Evolutionary conservation across 1,140 invertebrate genomes (phyloP).

Genomic region (Trichonephila inaurata): DNA sequence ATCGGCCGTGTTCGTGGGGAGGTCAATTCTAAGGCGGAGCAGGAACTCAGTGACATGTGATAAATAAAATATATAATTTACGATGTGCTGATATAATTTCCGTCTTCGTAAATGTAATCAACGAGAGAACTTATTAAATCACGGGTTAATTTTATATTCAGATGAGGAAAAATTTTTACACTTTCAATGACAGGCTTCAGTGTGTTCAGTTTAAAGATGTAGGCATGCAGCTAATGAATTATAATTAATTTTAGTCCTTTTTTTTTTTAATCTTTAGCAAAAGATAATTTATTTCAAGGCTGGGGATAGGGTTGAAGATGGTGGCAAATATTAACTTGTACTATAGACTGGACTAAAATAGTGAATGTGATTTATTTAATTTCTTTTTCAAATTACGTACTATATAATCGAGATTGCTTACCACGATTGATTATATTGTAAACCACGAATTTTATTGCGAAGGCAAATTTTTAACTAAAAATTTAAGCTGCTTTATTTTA

Average conservation of each 20-base stretch:
- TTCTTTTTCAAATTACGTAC: no score
- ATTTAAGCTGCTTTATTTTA: no score
- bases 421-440: no score
- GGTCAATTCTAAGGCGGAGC: constrained; percentile 19
- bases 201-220: not conserved
- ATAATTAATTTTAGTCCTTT: not conserved
- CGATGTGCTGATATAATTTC: constrained; percentile 12
- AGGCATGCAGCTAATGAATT: not conserved
- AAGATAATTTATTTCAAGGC: not conserved
- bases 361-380: no score
- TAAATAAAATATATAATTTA: constrained; percentile 33
- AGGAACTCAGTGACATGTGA: constrained; percentile 7
- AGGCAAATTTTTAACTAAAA: no score
- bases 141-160: not conserved
- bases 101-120: constrained; percentile 9
- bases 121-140: not conserved
- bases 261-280: not conserved
- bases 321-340: no score
- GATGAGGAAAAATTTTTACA: not conserved
- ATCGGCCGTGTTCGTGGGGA: not conserved
- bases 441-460: no score
- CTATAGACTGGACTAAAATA: no score
- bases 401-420: no score
- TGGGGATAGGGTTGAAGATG: no score
- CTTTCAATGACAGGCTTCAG: not conserved